Conservation (phyloP, 2,113 vertebrate genomes). For the Peromyscus polionotus region DNA sequence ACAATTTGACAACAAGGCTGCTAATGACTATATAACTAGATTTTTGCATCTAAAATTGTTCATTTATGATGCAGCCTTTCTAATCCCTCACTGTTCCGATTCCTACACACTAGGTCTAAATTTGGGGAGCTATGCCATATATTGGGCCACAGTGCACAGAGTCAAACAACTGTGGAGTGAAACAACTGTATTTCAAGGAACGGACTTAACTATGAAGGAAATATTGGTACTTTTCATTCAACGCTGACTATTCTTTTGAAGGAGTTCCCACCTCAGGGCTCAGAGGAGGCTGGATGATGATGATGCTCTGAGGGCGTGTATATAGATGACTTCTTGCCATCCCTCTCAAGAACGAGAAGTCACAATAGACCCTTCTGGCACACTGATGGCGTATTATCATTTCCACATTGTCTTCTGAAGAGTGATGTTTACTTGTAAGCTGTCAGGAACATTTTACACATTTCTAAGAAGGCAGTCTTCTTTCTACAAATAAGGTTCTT, state of each 20-base stretch:
- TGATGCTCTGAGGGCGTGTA: background rate
- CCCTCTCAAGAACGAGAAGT: background rate
- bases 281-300: background rate
- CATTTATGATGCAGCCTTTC: background rate
- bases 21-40: background rate
- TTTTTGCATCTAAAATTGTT: background rate
- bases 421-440: background rate
- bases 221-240: background rate
- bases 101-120: background rate
- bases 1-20: background rate
- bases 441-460: background rate
- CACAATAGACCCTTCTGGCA: rapidly evolving
- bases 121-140: background rate
- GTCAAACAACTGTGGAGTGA: constrained; percentile 15
- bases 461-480: background rate
- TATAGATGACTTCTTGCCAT: background rate
- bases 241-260: background rate
- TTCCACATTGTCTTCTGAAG: background rate
- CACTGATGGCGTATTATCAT: background rate
- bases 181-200: background rate
- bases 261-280: background rate
- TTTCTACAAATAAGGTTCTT: background rate
- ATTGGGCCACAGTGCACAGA: background rate
- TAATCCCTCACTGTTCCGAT: background rate
- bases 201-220: background rate